Evolutionary conservation across 2,113 vertebrate genomes (phyloP).

Genomic region (Boulengeromyrus knoepffleri): DNA sequence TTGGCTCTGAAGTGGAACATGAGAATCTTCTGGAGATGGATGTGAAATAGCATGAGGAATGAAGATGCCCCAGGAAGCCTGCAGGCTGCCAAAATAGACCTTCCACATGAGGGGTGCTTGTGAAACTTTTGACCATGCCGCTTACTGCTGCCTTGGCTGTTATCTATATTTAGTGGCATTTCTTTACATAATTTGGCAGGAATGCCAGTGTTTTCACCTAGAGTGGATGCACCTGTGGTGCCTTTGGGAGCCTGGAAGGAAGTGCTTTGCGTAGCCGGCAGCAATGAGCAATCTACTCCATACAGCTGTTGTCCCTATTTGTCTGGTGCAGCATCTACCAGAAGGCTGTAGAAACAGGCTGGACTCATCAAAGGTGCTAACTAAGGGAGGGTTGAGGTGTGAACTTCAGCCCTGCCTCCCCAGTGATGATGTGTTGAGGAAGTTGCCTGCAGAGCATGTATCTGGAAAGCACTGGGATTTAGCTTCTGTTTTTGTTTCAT

Average conservation of each 20-base stretch:
- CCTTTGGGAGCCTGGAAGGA: slow-evolving; percentile 22
- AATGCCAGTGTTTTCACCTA: slow-evolving; percentile 27
- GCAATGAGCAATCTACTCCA: slow-evolving; percentile 12
- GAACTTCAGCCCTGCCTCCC: not conserved
- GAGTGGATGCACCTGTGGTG: slow-evolving; percentile 45
- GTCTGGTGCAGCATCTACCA: not conserved
- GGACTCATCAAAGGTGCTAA: not conserved
- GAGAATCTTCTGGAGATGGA: not conserved
- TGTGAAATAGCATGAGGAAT: not conserved
- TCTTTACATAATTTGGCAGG: slow-evolving; percentile 27
- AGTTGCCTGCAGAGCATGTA: not conserved
- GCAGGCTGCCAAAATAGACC: not conserved
- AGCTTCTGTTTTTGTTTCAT: not conserved
- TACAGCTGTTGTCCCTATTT: not conserved
- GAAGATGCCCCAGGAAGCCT: not conserved
- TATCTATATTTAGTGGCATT: slow-evolving; percentile 34
- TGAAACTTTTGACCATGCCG: not conserved
- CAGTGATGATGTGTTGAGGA: not conserved
- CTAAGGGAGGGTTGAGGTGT: not conserved
- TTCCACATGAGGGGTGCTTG: not conserved
- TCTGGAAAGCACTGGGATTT: not conserved
- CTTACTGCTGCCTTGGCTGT: slow-evolving; percentile 4
- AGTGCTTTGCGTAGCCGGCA: slow-evolving; percentile 10
- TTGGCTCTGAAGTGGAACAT: not conserved
- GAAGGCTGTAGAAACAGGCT: not conserved